Base-by-base conservation (phyloP, 2,113 vertebrate species). In the Eretmochelys imbricata region DNA sequence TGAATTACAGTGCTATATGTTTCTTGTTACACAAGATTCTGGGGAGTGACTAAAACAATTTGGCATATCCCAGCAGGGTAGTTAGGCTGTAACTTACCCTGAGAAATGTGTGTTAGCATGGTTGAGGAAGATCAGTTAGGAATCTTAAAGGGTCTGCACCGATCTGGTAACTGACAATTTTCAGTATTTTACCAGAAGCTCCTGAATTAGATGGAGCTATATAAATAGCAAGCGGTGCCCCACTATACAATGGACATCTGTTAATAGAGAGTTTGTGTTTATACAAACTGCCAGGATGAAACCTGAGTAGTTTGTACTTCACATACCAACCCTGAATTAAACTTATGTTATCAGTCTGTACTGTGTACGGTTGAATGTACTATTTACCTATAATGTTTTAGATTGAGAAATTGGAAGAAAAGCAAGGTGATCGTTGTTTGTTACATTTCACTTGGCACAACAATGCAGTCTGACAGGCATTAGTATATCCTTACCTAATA, bases 381-480 rank as follows among this genome's bases (percentile, higher is more conserved):
- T 79, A 4, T 87, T 87, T 79, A 85, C 69, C n/a, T 91, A 3
- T 17, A 79, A 85, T 8, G 24, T 0, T 1, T 1, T 89, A 42
- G 54, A 51, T 49, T 35, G 31, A 83, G 5, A 35, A 31, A 38
- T 2, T 72, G 38, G 49, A 87, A 88, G 22, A 51, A n/a, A 80
- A 94, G 9, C 1, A 31, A 42, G 12, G 4, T 4, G 90, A 2
- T 49, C 78, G 4, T 16, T 80, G 6, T 7, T 83, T 89, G 62
- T 10, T 85, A 54, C n/a, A 42, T 75, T 88, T 57, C 0, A 1
- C 55, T n/a, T 90, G 4, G 85, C 55, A 25, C 46, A 79, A 19
- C 89, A 95, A 85, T 59, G 89, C 25, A 75, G 22, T 93, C 78
- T 92, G 62, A 54, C 22, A 94, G 55, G 84, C 87, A 54, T 29